These are phyloP conservation scores for Plagodis pulveraria DNA, from an alignment of 2,888 invertebrate species.

Conservation along the genomic window DNA sequence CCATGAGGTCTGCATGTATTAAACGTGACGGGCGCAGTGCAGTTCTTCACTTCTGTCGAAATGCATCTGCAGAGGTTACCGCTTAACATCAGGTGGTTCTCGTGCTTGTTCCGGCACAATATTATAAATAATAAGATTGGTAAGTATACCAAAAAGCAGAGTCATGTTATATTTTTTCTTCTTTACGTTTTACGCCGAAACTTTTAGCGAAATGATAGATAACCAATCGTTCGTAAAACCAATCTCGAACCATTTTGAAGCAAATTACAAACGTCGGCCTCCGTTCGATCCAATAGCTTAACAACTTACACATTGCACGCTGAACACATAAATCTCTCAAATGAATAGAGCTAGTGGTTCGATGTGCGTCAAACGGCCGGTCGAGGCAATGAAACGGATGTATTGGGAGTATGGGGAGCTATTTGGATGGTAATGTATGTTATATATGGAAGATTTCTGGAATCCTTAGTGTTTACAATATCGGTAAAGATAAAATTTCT, in stretches of 20 bases:
- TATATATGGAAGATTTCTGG: constrained; percentile 5
- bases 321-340: constrained; percentile 30
- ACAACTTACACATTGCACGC: constrained; percentile 28
- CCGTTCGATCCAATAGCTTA: constrained; percentile 28
- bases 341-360: constrained; percentile 28
- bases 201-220: no score
- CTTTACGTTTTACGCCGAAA: no score
- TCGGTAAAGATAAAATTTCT: neutral
- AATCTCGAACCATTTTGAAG: neutral
- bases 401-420: constrained; percentile 11
- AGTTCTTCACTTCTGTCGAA: no score
- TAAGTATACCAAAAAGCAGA: no score
- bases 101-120: no score
- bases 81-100: no score
- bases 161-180: no score
- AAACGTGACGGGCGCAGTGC: no score
- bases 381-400: constrained; percentile 14
- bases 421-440: constrained; percentile 15
- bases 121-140: no score
- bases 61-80: no score
- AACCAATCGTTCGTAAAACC: no score
- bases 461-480: neutral
- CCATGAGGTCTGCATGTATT: no score
- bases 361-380: constrained; percentile 25
- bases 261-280: constrained; percentile 19